Evolutionary conservation across 1,140 invertebrate genomes (phyloP), one percentile per base, ranked within the genome.

Genomic region (Scaptomyza graminum): DNA sequence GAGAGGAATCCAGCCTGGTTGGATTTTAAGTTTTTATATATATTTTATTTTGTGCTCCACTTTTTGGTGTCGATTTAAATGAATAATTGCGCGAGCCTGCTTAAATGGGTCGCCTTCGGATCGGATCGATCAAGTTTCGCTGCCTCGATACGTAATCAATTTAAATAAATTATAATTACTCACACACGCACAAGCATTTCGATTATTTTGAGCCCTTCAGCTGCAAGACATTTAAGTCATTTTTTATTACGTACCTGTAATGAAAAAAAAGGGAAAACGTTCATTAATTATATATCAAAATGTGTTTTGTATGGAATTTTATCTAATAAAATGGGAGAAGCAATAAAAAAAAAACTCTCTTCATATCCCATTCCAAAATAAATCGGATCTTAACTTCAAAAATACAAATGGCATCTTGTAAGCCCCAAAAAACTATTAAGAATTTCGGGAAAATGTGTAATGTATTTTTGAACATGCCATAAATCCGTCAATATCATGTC

Each of bases 141-240:
- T 49, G 7, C 44, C 28, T 63, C 44, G 76, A 54, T n/a, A 49
- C 69, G 59, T 84, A 83, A 84, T 85, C 82, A 74, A 85, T 85
- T 87, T 78, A 85, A 82, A 85, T 85, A 82, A 87, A 85, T 85
- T 85, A 85, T 85, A 88, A 82, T 82, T 87, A 85, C 82, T 85
- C 83, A 87, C 82, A 87, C 78, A 72, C 71, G 47, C 61, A 34
- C 59, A 68, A 62, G 64, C 34, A 34, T 22, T 31, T 56, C 18
- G 11, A 12, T 34, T 51, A 51, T 67, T 62, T 39, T 57, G 34
- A 28, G 15, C 22, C 16, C 37, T 47, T 37, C 6, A 44, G 18
- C 18, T 46, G 28, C 57, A 72, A 31, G 60, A 46, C 16, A 22
- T 65, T 47, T 59, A 63, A 31, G 56, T 13, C 16, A 51, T 18